phyloP scores from a whole-genome alignment of 2,888 invertebrate genomes.

The Apamea epomidion region DNA sequence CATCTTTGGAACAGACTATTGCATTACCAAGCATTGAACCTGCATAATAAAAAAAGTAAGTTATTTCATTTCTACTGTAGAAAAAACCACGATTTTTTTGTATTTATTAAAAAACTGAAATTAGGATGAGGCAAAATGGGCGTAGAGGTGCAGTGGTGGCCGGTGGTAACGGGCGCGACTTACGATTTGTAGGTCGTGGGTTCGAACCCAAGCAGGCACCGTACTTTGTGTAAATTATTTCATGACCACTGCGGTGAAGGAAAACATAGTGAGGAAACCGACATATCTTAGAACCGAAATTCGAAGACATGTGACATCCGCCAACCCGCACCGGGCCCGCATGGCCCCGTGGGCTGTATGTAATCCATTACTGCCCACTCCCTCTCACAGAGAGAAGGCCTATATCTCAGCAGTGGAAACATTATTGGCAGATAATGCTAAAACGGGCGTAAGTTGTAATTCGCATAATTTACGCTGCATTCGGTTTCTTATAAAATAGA shows the following conservation, averaged over 20 bases:
- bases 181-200: too few relatives aligned
- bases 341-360: neutral
- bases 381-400: neutral
- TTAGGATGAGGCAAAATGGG: neutral
- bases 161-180: too few relatives aligned
- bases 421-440: too few relatives aligned
- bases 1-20: neutral
- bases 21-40: neutral
- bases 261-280: too few relatives aligned
- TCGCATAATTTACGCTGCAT: neutral
- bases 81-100: neutral
- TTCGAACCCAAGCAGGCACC: too few relatives aligned
- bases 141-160: too few relatives aligned
- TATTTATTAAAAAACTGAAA: neutral
- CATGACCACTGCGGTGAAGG: too few relatives aligned
- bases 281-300: too few relatives aligned
- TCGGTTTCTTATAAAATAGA: slow-evolving; percentile 1
- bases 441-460: neutral
- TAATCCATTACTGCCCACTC: too few relatives aligned
- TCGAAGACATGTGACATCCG: neutral
- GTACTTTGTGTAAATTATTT: too few relatives aligned
- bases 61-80: neutral
- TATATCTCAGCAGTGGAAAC: too few relatives aligned
- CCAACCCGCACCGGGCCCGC: neutral
- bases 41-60: neutral